These are phyloP conservation scores for Eutolmus rufibarbis DNA, from an alignment of 2,888 invertebrate genomes.

Conservation along the genomic window DNA sequence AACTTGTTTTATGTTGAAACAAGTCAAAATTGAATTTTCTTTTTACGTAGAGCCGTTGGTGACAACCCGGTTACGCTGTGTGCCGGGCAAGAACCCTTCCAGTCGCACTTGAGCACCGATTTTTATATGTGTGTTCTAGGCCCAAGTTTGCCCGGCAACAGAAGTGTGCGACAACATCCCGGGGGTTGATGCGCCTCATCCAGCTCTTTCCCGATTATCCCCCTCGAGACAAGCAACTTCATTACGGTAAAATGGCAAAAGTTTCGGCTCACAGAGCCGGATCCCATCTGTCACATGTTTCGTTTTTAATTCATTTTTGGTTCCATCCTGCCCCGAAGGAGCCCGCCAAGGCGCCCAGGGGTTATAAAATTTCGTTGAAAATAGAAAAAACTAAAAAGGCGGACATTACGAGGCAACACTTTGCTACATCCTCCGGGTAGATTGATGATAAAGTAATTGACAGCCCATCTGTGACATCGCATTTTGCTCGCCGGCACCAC, in stretches of 20 bases:
- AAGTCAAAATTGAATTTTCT: not conserved
- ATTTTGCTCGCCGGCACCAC: slow-evolving; percentile 27
- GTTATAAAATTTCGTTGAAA: slow-evolving; percentile 24
- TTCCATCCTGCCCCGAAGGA: not conserved
- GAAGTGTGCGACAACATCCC: not conserved
- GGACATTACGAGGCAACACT: slow-evolving; percentile 33
- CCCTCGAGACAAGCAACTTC: not conserved
- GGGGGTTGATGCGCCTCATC: not conserved
- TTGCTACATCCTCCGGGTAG: slow-evolving; percentile 34
- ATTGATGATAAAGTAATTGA: slow-evolving; percentile 48
- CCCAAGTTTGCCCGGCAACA: not conserved
- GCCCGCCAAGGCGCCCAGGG: not conserved
- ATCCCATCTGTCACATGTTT: slow-evolving; percentile 12
- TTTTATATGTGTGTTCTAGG: not conserved
- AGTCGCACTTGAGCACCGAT: not conserved
- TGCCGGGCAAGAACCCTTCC: not conserved
- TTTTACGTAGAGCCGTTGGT: not conserved
- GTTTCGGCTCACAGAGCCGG: not conserved
- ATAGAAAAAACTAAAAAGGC: slow-evolving; percentile 32
- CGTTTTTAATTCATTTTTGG: slow-evolving; percentile 22
- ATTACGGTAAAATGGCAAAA: slow-evolving; percentile 1
- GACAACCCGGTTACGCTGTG: not conserved
- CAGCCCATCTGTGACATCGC: slow-evolving; percentile 46
- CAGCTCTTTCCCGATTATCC: not conserved
- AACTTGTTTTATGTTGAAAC: not conserved